Evolutionary conservation across 2,113 vertebrate genomes (phyloP).

Genomic region (Tiliqua scincoides): DNA sequence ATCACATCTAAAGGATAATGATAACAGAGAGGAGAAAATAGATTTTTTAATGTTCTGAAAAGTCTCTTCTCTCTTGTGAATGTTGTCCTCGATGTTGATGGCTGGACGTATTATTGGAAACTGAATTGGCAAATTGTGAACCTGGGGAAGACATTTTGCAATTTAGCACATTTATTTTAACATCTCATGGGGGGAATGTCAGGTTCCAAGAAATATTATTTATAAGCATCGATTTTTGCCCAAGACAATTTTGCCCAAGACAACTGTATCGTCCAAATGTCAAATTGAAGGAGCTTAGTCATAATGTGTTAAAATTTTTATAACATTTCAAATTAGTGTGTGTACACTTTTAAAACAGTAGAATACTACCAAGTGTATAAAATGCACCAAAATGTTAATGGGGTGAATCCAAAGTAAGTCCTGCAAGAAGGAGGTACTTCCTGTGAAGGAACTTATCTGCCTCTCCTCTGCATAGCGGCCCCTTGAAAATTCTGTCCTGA

Average conservation of each 20-base stretch:
- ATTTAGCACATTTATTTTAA: slow-evolving; percentile 30
- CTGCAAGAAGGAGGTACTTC: too few species aligned
- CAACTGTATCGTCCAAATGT: neutral
- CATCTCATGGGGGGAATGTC: neutral
- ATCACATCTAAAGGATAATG: neutral
- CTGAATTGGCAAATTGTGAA: slow-evolving; percentile 29
- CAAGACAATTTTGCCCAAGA: neutral
- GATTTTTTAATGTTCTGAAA: neutral
- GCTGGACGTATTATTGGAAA: neutral
- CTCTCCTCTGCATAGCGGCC: too few species aligned
- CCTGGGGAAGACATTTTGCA: neutral
- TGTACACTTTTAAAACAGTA: neutral
- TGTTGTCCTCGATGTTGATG: neutral
- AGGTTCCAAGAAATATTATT: neutral
- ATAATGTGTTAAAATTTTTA: neutral
- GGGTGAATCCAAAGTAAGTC: too few species aligned
- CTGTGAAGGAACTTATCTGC: too few species aligned
- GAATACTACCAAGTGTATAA: too few species aligned
- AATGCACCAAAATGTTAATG: neutral
- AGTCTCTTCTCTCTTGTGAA: neutral
- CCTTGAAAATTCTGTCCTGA: too few species aligned
- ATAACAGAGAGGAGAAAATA: neutral
- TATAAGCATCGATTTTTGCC: neutral
- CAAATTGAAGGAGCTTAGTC: neutral
- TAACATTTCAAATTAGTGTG: neutral